These are phyloP conservation scores for Odontesthes bonariensis DNA, from an alignment of 2,113 vertebrate species.

Conservation along the genomic window DNA sequence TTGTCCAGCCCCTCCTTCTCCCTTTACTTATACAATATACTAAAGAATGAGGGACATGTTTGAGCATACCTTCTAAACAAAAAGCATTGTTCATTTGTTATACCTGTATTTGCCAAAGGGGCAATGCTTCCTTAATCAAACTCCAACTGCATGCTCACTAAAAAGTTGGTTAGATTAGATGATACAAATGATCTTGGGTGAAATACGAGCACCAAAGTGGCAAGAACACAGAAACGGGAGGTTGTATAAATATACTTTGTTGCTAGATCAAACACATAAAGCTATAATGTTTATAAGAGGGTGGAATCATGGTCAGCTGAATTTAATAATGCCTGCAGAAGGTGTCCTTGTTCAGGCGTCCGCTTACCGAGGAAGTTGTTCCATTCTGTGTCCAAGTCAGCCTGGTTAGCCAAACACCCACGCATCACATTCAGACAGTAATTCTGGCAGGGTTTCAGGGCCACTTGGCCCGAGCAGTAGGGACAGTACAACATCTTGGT, in stretches of 20 bases:
- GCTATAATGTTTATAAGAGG: neutral
- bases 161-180: neutral
- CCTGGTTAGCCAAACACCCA: conserved; percentile 96
- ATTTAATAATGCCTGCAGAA: conserved; percentile 5
- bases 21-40: conserved; percentile 28
- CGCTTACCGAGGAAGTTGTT: conserved; percentile 96
- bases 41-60: conserved; percentile 49
- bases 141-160: too few species aligned
- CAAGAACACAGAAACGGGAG: conserved; percentile 3
- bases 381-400: conserved; percentile 95
- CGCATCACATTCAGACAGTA: conserved; percentile 98
- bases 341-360: neutral
- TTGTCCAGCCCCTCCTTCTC: conserved; percentile 17
- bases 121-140: conserved; percentile 1
- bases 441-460: conserved; percentile 95
- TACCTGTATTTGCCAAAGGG: neutral
- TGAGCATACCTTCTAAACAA: conserved; percentile 36
- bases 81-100: conserved; percentile 13
- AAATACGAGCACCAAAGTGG: conserved; percentile 15
- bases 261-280: conserved; percentile 36
- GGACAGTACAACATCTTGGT: conserved; percentile 98
- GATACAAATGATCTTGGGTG: conserved; percentile 9
- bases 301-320: neutral
- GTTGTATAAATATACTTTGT: conserved; percentile 5
- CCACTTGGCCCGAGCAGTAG: conserved; percentile 91